Evolutionary conservation across 2,888 invertebrate genomes (phyloP), one percentile per base, ranked within the genome.

Genomic region (Leptothorax acervorum): DNA sequence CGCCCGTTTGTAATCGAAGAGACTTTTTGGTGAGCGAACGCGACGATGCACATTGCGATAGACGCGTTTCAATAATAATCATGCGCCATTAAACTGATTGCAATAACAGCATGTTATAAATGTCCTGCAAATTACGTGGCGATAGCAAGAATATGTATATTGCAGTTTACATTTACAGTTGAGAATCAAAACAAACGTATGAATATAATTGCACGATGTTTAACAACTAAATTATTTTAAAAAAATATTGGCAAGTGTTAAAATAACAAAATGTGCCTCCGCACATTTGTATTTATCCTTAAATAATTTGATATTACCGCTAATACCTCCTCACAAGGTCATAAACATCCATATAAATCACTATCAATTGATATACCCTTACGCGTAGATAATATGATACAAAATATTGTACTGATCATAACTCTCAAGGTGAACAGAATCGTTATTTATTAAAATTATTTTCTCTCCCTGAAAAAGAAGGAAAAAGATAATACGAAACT

Each of bases 41-140:
- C 12, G 31, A 31, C 66, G 66, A 45, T 63, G 75, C 63, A 39
- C 39, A 53, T n/a, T 81, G 57, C 57, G 57, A 23, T 23, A 45
- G 15, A 57, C 48, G 57, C 31, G 60, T 60, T 71, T 31, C 35
- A 18, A 71, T 57, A 23, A 31, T 23, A 53, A 42, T 45, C 31
- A 15, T 28, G 15, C n/a, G 57, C 35, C 18, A 18, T 15, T 79
- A 57, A 70, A 70, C 39, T 42, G 35, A 71, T 57, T 23, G 45
- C 18, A 57, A 35, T 60, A 53, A 39, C 28, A 65, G 57, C 71
- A 79, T 79, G 79, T 79, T 71, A 31, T 2, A 28, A 28, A 53
- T 76, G 55, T n/a, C 31, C 15, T 31, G 31, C 42, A 15, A 45
- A 45, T 70, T 28, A 55, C n/a, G 9, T 28, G 8, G 15, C 18